These are phyloP conservation scores for Muschampia plurimacula DNA, from an alignment of 2,888 invertebrate species.

Conservation along the genomic window DNA sequence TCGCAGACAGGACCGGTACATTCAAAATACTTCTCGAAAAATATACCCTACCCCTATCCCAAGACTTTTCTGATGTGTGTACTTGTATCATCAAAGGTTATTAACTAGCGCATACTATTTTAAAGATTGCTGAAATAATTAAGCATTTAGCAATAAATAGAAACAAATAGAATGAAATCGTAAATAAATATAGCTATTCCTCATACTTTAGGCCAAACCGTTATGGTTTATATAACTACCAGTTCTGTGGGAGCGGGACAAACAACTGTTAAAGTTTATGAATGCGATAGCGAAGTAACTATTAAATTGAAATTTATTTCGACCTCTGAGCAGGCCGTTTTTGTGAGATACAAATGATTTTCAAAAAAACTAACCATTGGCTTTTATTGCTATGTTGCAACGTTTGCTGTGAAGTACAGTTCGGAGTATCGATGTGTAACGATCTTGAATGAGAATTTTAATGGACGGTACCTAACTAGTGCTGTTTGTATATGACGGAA, in stretches of 20 bases:
- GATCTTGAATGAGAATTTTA: background rate
- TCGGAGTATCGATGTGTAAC: conserved; percentile 19
- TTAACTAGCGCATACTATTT: no score
- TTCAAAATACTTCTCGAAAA: no score
- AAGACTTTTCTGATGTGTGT: no score
- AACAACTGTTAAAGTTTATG: conserved; percentile 44
- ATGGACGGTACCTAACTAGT: background rate
- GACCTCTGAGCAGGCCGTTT: conserved; percentile 45
- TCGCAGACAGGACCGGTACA: no score
- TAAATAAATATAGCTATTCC: conserved; percentile 30
- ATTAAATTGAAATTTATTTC: conserved; percentile 51
- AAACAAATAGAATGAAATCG: background rate
- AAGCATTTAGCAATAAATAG: no score
- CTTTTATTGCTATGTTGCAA: conserved; percentile 29
- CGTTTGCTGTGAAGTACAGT: conserved; percentile 13
- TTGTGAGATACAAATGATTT: conserved; percentile 33
- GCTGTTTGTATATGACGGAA: background rate
- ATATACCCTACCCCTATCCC: no score
- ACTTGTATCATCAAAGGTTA: no score
- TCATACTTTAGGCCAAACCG: conserved; percentile 39
- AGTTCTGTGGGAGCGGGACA: conserved; percentile 52
- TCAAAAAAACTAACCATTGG: conserved; percentile 28
- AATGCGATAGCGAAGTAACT: conserved; percentile 44
- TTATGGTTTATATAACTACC: conserved; percentile 51
- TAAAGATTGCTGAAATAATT: no score